Conservation (phyloP, 2,113 vertebrate species). For the Nothoprocta perdicaria region DNA sequence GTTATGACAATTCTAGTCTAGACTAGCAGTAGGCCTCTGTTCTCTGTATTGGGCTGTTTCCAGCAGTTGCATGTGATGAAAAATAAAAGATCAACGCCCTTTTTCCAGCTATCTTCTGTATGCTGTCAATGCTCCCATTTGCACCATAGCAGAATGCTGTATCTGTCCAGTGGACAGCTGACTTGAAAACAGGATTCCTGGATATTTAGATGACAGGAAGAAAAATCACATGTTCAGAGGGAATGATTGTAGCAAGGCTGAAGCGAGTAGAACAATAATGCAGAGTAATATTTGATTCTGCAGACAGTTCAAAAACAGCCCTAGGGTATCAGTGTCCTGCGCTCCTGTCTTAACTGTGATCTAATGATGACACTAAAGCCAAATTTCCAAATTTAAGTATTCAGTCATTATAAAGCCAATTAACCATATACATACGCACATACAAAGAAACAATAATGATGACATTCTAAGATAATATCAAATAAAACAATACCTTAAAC, state of each 20-base stretch:
- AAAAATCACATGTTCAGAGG: not conserved
- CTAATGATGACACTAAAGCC: not conserved
- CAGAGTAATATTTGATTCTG: not conserved
- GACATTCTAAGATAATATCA: not conserved
- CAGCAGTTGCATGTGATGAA: not conserved
- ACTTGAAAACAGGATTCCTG: not conserved
- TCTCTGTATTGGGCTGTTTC: not conserved
- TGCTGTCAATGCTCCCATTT: not conserved
- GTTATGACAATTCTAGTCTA: not conserved
- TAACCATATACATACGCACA: not conserved
- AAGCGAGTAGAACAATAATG: not conserved
- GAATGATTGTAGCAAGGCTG: not conserved
- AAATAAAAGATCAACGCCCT: not conserved
- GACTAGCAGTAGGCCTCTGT: not conserved
- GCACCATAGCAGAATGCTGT: not conserved
- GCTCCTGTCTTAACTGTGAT: not conserved
- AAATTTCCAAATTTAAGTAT: not conserved
- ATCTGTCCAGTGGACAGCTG: not conserved
- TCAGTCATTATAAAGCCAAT: not conserved
- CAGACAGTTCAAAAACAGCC: not conserved
- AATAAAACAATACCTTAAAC: not conserved
- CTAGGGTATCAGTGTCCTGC: not conserved
- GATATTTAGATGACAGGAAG: constrained; percentile 22
- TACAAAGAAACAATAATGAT: not conserved
- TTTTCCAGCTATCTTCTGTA: not conserved